These are phyloP conservation scores for Anadara kagoshimensis DNA, from an alignment of 1,140 invertebrate genomes.

Conservation along the genomic window DNA sequence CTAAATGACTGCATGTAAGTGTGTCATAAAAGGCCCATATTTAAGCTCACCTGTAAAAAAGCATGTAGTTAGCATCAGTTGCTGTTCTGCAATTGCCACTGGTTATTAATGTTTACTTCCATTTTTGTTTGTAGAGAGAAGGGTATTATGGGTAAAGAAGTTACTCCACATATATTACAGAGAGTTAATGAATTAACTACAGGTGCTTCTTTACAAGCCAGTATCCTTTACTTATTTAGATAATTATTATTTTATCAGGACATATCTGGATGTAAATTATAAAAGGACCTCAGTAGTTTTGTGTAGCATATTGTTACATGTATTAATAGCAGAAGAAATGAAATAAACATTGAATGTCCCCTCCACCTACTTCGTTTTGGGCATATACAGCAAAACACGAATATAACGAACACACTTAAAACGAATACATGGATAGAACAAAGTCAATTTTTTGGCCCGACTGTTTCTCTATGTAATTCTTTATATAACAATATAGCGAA, in stretches of 20 bases:
- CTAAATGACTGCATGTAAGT: constrained; percentile 78
- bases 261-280: background rate
- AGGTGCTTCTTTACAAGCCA: constrained; percentile 87
- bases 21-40: constrained; percentile 9
- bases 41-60: background rate
- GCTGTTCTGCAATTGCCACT: background rate
- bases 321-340: too few relatives aligned
- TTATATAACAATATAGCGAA: too few relatives aligned
- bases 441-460: too few relatives aligned
- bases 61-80: background rate
- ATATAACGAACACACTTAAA: too few relatives aligned
- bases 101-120: too few relatives aligned
- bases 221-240: constrained; percentile 76
- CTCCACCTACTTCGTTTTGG: too few relatives aligned
- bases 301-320: background rate
- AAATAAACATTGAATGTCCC: too few relatives aligned
- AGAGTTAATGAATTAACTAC: constrained; percentile 85
- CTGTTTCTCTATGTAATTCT: too few relatives aligned
- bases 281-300: background rate
- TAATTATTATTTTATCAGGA: background rate
- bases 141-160: constrained; percentile 87
- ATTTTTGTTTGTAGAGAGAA: constrained; percentile 68
- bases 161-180: constrained; percentile 93
- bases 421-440: too few relatives aligned
- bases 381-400: too few relatives aligned